Base-by-base conservation (phyloP, 37 sponge, comb jelly and placozoan species). In the Lycopodina hypogea region DNA sequence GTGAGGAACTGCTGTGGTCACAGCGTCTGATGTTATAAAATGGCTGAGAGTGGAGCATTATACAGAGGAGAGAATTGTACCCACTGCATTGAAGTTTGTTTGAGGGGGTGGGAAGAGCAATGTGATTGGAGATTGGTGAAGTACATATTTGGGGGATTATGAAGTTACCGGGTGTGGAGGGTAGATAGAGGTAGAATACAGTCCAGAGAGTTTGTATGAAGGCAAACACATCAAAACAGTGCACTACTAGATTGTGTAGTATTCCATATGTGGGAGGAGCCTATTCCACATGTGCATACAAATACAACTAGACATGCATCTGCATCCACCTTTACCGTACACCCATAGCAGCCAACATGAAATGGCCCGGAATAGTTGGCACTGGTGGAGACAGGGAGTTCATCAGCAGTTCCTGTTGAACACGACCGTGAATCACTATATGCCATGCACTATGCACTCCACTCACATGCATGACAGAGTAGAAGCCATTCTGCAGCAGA, bases 401-500 rank as follows among this genome's bases (percentile, higher is more conserved):
- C 1, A 70, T 11, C 14, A 70, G n/a, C 53, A 73, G 35, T 4
- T 73, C 53, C 74, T 51, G 68, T 67, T 6, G 68, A 6, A 32
- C 4, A 35, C 21, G 7, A n/a, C n/a, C n/a, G n/a, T n/a, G n/a
- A n/a, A n/a, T n/a, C n/a, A n/a, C n/a, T 30, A 32, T 7, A 35
- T 3, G 38, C 37, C 68, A 32, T 6, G 60, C 4, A 59, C 60
- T 67, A n/a, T n/a, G n/a, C n/a, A 30, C 19, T 29, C 15, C 56
- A 71, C 86, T 70, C 39, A 87, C 92, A 51, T 83, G 52, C 79
- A 92, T 64, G 22, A 29, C 53, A 7, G 50, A 23, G 56, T 68
- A 92, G 71, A 87, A 68, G 0, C 84, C 73, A 34, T 84, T 84
- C 55, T 87, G 74, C n/a, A 87, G 75, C 21, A 92, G 77, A 45